These are phyloP conservation scores for Chorisops tibialis DNA, from an alignment of 2,888 invertebrate species.

Conservation along the genomic window DNA sequence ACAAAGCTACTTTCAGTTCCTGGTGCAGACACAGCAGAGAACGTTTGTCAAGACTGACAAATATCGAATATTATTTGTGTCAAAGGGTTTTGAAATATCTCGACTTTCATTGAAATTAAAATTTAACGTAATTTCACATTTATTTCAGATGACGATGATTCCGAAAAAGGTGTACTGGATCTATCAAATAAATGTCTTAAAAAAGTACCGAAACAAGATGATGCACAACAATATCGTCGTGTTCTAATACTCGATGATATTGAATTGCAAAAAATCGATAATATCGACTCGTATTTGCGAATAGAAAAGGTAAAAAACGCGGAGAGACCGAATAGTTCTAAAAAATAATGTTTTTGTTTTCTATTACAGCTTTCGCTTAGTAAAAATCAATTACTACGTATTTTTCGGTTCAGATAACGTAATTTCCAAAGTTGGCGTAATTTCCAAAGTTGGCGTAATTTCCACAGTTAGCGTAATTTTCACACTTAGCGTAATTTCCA, in stretches of 20 bases:
- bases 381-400: conserved; percentile 80
- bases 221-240: conserved; percentile 65
- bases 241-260: conserved; percentile 80
- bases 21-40: too few species aligned
- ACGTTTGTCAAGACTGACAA: too few species aligned
- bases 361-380: conserved; percentile 73
- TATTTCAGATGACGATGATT: conserved; percentile 44
- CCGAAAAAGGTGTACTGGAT: conserved; percentile 59
- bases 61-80: too few species aligned
- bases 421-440: conserved; percentile 74
- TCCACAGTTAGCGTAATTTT: conserved; percentile 84
- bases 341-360: conserved; percentile 26
- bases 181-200: conserved; percentile 76
- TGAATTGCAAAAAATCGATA: conserved; percentile 81
- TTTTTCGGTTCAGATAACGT: conserved; percentile 81
- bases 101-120: too few species aligned
- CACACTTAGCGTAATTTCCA: conserved; percentile 85
- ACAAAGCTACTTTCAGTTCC: too few species aligned
- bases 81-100: too few species aligned
- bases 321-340: not conserved
- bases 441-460: too few species aligned
- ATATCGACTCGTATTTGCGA: conserved; percentile 76
- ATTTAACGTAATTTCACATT: too few species aligned
- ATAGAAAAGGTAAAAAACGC: conserved; percentile 65
- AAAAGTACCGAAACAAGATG: conserved; percentile 70